phyloP scores from a whole-genome alignment of 2,797 vertebrate genomes.

The Falco peregrinus region DNA sequence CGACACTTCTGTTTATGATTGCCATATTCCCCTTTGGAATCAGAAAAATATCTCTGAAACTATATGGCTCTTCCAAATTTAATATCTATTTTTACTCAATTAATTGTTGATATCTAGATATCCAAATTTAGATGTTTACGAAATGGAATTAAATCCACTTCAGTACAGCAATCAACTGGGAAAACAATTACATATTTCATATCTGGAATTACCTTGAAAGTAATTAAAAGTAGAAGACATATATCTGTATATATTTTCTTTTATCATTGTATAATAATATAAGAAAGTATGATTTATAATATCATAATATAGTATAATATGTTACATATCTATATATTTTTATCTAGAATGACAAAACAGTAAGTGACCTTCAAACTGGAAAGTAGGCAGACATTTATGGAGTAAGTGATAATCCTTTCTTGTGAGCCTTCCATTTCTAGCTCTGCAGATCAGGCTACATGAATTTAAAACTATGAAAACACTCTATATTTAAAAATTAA shows the following conservation, averaged over 20 bases:
- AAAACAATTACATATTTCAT: neutral
- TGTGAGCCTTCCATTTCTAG: neutral
- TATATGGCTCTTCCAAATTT: neutral
- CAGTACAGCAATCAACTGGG: neutral
- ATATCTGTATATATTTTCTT: neutral
- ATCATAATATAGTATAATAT: neutral
- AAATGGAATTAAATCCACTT: neutral
- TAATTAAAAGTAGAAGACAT: neutral
- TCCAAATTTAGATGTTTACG: neutral
- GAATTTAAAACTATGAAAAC: neutral
- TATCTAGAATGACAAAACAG: neutral
- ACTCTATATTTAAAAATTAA: neutral
- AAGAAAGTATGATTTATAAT: neutral
- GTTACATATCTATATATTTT: neutral
- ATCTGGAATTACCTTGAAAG: neutral
- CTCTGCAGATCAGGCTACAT: neutral
- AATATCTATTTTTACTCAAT: neutral
- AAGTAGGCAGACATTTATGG: neutral
- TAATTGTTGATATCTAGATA: neutral
- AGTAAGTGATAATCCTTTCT: neutral
- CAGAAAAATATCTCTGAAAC: neutral
- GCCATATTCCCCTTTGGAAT: neutral
- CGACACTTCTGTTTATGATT: neutral
- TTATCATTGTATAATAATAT: neutral
- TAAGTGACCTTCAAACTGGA: neutral